Evolutionary conservation across 2,888 invertebrate species (phyloP), one percentile per base, ranked within the genome.

Genomic region (Lissocephala sabroskyi): DNA sequence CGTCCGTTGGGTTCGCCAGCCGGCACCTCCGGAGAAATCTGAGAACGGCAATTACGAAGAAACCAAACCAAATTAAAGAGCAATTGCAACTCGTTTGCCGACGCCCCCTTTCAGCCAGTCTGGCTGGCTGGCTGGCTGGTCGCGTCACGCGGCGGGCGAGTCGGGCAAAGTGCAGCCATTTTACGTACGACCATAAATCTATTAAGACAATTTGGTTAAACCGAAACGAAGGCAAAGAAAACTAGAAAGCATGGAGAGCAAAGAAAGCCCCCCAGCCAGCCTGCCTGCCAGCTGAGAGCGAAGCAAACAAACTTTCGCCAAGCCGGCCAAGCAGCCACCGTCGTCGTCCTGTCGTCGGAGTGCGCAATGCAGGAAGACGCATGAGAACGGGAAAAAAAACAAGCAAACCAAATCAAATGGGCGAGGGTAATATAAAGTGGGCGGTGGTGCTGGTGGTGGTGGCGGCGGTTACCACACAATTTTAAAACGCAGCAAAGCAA

Each of bases 181-280:
- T 68, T 77, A 76, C 73, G 71, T 77, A 62, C 71, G 57, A 52
- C 78, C 78, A 70, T 70, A 74, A 70, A 70, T 77, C 68, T 75
- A 70, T 70, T 70, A 70, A 71, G 78, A 77, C 78, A 70, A 70
- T 70, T 70, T 70, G 78, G 78, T 76, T 74, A 44, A 30, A 30
- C 4, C 9, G 9, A 30, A 52, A 62, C 45, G 47, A 60, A 10
- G 18, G 23, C 16, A 52, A 66, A 52, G 40, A 49, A 43, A 23
- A 23, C n/a, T n/a, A n/a, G n/a, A n/a, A n/a, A n/a, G n/a, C n/a
- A n/a, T n/a, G 29, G 1, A 2, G 30, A 30, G 11, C 4, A 16
- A 35, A 33, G 33, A 33, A 33, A 33, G 13, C 6, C n/a, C 7
- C n/a, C 14, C 13, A 33, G 6, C 13, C n/a, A 33, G 13, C 14